phyloP scores from a whole-genome alignment of 2,113 vertebrate genomes.

The Silurus glanis region DNA sequence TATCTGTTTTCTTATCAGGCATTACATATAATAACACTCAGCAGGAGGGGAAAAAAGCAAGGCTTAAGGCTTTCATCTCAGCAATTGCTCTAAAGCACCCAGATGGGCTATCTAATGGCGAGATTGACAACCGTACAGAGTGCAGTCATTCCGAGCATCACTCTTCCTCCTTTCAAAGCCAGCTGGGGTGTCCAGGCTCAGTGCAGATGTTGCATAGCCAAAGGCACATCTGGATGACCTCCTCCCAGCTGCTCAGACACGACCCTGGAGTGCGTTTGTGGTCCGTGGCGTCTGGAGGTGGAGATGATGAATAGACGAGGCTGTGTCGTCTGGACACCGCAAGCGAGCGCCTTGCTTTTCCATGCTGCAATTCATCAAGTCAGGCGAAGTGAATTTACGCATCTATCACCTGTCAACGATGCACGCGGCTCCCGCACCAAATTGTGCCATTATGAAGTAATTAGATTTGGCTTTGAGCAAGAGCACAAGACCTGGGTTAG shows the following conservation, averaged over 20 bases:
- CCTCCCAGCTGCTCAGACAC: constrained; percentile 54
- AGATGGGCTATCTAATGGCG: constrained; percentile 52
- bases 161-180: constrained; percentile 8
- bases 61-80: constrained; percentile 49
- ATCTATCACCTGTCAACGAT: constrained; percentile 58
- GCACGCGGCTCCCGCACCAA: constrained; percentile 29
- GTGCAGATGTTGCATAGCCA: constrained; percentile 54
- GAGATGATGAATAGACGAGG: constrained; percentile 53
- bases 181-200: constrained; percentile 24
- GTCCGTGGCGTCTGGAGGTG: constrained; percentile 7
- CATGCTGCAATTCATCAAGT: constrained; percentile 55
- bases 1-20: constrained; percentile 50
- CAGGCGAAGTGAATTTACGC: constrained; percentile 47
- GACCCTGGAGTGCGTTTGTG: constrained; percentile 46
- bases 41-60: constrained; percentile 16
- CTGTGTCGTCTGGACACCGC: constrained; percentile 43
- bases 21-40: constrained; percentile 54
- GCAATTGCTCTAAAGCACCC: constrained; percentile 48
- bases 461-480: constrained; percentile 51
- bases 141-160: constrained; percentile 33
- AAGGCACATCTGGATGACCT: constrained; percentile 55
- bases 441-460: constrained; percentile 54
- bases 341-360: constrained; percentile 28
- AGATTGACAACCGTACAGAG: constrained; percentile 48
- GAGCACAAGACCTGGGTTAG: constrained; percentile 40